phyloP scores from a whole-genome alignment of 2,888 invertebrate genomes.

The Julus scandinavius region DNA sequence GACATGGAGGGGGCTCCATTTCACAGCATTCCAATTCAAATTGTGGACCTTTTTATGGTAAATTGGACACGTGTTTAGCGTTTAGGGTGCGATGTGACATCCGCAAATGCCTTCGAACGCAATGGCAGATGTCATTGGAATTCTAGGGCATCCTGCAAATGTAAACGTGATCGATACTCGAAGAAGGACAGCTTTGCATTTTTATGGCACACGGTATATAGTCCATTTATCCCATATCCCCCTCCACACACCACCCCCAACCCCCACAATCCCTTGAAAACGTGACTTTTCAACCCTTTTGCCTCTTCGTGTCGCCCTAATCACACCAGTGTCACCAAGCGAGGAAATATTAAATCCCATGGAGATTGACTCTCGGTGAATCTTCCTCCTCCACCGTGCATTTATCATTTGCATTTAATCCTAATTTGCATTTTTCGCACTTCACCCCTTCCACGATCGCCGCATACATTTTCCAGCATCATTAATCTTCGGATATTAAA shows the following conservation, averaged over 20 bases:
- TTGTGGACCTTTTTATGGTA: constrained; percentile 37
- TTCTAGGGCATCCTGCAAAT: neutral
- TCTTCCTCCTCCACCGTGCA: neutral
- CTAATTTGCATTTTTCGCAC: constrained; percentile 42
- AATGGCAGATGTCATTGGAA: constrained; percentile 23
- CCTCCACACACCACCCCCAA: neutral
- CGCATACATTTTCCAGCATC: constrained; percentile 26
- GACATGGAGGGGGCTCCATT: neutral
- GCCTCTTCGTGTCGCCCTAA: neutral
- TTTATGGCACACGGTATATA: neutral
- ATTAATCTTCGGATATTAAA: constrained; percentile 42
- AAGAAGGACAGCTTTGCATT: neutral
- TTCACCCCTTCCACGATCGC: constrained; percentile 31
- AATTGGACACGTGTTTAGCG: constrained; percentile 35
- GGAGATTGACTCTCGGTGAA: constrained; percentile 7
- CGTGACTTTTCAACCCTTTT: constrained; percentile 24
- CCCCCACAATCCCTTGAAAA: neutral
- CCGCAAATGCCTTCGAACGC: neutral
- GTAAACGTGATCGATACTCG: neutral
- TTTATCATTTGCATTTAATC: constrained; percentile 34
- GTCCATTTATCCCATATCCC: neutral
- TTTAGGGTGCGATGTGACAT: constrained; percentile 23
- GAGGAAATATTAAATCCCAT: constrained; percentile 34
- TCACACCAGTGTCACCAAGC: constrained; percentile 4
- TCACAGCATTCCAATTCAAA: constrained; percentile 21